phyloP scores from a whole-genome alignment of 2,888 invertebrate genomes.

The Aethes cnicana region DNA sequence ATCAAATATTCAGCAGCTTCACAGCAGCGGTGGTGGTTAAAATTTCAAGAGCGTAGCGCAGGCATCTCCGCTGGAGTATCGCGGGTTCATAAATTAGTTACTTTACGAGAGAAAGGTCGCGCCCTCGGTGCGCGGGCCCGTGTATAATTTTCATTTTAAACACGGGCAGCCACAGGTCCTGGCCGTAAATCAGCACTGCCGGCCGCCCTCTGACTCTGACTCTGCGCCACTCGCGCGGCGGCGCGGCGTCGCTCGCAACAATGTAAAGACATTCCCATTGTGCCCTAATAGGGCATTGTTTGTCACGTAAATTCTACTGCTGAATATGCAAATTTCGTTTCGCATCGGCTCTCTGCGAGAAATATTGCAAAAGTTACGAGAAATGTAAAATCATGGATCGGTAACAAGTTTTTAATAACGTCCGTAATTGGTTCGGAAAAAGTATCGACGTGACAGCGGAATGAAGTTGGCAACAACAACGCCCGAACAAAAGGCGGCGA shows the following conservation, averaged over 20 bases:
- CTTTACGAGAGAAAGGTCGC: constrained; percentile 72
- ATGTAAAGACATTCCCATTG: constrained; percentile 79
- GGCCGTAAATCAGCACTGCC: constrained; percentile 67
- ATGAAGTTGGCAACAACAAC: constrained; percentile 28
- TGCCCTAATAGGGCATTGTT: constrained; percentile 77
- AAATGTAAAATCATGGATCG: constrained; percentile 75
- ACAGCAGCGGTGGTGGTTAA: constrained; percentile 64
- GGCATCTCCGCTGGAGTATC: constrained; percentile 64
- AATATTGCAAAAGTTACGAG: constrained; percentile 76
- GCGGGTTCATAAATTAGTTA: constrained; percentile 77
- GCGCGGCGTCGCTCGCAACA: constrained; percentile 48
- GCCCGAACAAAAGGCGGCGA: constrained; percentile 18
- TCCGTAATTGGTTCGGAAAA: constrained; percentile 49
- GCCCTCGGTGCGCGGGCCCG: constrained; percentile 55
- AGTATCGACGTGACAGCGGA: constrained; percentile 25
- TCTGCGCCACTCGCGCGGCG: constrained; percentile 40
- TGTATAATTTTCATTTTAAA: constrained; percentile 78
- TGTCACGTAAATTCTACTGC: constrained; percentile 77
- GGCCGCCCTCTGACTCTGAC: constrained; percentile 58
- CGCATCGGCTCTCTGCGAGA: constrained; percentile 66
- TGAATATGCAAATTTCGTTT: constrained; percentile 78
- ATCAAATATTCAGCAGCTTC: constrained; percentile 64
- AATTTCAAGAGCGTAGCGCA: constrained; percentile 70
- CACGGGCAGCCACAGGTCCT: constrained; percentile 72
- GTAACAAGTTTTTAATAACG: constrained; percentile 61